Evolutionary conservation across 2,888 invertebrate species (phyloP), one percentile per base, ranked within the genome.

Genomic region (Drosophila anomalata): DNA sequence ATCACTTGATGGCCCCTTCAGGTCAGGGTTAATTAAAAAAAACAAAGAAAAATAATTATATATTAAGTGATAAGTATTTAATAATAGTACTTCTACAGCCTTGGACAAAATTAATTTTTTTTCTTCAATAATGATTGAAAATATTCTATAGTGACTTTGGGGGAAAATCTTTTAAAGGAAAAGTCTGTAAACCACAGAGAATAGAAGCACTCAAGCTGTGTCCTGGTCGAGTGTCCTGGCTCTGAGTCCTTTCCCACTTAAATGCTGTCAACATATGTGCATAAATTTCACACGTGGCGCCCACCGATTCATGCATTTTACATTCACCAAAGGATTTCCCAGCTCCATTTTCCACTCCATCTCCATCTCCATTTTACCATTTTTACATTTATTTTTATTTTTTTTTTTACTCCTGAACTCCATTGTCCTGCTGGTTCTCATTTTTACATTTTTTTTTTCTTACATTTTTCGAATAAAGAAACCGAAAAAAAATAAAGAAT

Each of bases 271-370:
- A 76, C 87, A 86, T 86, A 88, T 86, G 84, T 73, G 84, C 84
- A 84, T 88, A 88, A 86, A 84, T 88, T 88, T 84, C 84, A 87
- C 84, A 87, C 84, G 84, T 84, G 76, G 75, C 78, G 70, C 73
- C 67, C 79, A 60, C 48, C 53, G 54, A 75, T 53, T 75, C 70
- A 86, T 84, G 79, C 78, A 84, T 88, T 83, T 87, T 71, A 82
- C 77, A 83, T 87, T 72, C 76, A 76, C 78, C 73, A 70, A 77
- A 78, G 79, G 86, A 78, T 77, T 85, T 81, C 48, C 39, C 69
- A 72, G 67, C 73, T 60, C 52, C 63, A 42, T 36, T 8, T 29
- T 26, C 33, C 53, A 12, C 26, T 42, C 60, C 71, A 62, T 46
- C 31, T 61, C 31, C 58, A 47, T 46, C 51, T 52, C 31, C 58